A percentile compares a stretch with the other conserved stretches of the same genome.
Conservation (phyloP, 2,113 vertebrate species). For the Aythya baeri region DNA sequence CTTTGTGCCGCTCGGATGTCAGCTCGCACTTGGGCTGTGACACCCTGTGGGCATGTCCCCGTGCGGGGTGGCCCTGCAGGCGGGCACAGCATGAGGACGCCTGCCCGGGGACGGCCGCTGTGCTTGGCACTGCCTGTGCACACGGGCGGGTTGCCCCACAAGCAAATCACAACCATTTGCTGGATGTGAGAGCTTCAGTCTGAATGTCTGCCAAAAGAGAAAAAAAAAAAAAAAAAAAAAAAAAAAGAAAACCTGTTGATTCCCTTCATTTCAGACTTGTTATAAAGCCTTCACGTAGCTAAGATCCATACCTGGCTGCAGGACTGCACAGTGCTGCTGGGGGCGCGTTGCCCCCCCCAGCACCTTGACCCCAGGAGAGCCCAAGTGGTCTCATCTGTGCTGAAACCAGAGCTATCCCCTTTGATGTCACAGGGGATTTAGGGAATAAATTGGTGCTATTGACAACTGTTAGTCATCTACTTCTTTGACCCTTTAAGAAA, state of each 20-base stretch:
- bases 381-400: fast-evolving
- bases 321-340: neutral
- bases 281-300: neutral
- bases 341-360: fast-evolving
- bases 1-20: neutral
- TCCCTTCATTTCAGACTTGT: neutral
- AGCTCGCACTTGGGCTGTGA: too few species aligned
- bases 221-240: neutral
- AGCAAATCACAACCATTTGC: neutral
- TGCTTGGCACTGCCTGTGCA: neutral
- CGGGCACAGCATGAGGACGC: neutral
- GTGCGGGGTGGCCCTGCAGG: fast-evolving
- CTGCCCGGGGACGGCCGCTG: too few species aligned
- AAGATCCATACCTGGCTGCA: too few species aligned
- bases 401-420: neutral
- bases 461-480: neutral
- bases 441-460: neutral
- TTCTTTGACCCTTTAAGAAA: neutral
- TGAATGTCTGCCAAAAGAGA: neutral
- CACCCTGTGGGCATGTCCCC: fast-evolving
- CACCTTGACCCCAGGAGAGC: fast-evolving
- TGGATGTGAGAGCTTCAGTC: neutral
- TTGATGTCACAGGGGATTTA: neutral
- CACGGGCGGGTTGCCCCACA: neutral
- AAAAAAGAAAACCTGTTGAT: neutral